phyloP scores from a whole-genome alignment of 2,113 vertebrate genomes.

The Trogon surrucura region DNA sequence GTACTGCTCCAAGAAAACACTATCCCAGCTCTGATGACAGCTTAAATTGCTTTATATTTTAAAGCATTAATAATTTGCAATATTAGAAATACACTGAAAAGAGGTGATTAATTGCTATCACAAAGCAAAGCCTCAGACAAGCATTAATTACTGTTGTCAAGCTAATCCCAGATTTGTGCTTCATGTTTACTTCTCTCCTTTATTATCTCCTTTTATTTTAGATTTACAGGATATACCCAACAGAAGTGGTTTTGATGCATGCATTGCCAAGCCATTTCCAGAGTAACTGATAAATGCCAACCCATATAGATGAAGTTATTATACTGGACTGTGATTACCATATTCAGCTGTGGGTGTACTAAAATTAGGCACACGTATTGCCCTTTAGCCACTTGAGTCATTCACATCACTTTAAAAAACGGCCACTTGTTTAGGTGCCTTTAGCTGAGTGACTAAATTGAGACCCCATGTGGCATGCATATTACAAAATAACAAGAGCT shows the following conservation, averaged over 20 bases:
- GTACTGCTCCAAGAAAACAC: background rate
- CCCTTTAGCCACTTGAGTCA: background rate
- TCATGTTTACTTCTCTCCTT: background rate
- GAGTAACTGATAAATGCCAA: background rate
- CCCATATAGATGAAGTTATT: background rate
- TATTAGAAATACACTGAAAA: slow-evolving; percentile 9
- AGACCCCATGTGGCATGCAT: background rate
- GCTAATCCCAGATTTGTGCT: background rate
- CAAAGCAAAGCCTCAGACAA: background rate
- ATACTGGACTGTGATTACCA: background rate
- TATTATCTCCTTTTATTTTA: background rate
- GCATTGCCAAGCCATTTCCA: background rate
- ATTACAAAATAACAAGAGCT: slow-evolving; percentile 36
- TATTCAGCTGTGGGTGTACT: background rate
- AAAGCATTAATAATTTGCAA: background rate
- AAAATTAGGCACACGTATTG: slow-evolving; percentile 14
- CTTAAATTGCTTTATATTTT: background rate
- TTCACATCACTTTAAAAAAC: background rate
- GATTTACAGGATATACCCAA: background rate
- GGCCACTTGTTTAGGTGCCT: slow-evolving; percentile 11
- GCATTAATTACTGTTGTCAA: background rate
- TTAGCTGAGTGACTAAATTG: slow-evolving; percentile 42
- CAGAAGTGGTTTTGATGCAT: background rate
- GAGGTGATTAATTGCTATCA: background rate
- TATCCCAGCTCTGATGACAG: background rate